Evolutionary conservation across 2,797 vertebrate genomes (phyloP).

Genomic region (Sebastes itinus): DNA sequence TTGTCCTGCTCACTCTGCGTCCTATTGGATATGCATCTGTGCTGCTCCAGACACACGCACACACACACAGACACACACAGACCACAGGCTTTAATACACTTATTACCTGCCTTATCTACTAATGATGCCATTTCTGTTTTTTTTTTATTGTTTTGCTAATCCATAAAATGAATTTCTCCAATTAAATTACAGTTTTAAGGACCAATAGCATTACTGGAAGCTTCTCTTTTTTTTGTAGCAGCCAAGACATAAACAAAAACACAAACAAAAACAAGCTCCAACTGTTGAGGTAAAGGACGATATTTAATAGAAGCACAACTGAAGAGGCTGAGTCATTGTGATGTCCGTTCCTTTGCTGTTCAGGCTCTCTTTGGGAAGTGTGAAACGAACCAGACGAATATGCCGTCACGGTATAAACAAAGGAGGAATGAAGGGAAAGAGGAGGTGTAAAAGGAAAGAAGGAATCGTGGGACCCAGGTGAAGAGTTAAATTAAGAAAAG

Average conservation of each 20-base stretch:
- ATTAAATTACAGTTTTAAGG: conserved; percentile 72
- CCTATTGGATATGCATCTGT: conserved; percentile 84
- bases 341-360: conserved; percentile 4
- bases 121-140: conserved; percentile 68
- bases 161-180: conserved; percentile 75
- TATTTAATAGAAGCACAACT: conserved; percentile 39
- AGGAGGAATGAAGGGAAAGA: conserved; percentile 41
- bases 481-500: conserved; percentile 72
- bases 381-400: conserved; percentile 23
- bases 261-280: conserved; percentile 34
- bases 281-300: conserved; percentile 49
- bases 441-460: not conserved
- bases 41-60: conserved; percentile 56
- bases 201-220: conserved; percentile 55
- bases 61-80: conserved; percentile 18
- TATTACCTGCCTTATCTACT: conserved; percentile 80
- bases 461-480: conserved; percentile 47
- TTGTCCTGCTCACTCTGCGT: conserved; percentile 78
- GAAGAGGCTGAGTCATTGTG: conserved; percentile 46
- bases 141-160: conserved; percentile 74
- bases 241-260: conserved; percentile 37
- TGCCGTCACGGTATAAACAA: conserved; percentile 37
- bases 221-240: conserved; percentile 9
- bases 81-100: conserved; percentile 65
- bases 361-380: not conserved